phyloP scores from a whole-genome alignment of 2,113 vertebrate genomes.

The Ranitomeya imitator region DNA sequence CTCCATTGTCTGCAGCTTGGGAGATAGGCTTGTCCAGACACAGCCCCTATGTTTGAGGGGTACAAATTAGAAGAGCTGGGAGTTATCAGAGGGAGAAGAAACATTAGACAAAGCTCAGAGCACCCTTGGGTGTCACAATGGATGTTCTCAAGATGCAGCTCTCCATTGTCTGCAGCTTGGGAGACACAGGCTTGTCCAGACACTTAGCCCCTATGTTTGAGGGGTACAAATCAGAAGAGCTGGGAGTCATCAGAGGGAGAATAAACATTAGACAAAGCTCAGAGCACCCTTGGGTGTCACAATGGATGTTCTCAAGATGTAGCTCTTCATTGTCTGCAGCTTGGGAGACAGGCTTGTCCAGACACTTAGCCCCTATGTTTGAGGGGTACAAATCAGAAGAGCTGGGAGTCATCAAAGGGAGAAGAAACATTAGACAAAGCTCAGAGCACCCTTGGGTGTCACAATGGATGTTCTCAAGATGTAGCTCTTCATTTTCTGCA shows the following conservation, averaged over 20 bases:
- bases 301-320: too few relatives aligned
- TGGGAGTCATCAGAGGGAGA: too few relatives aligned
- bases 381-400: too few relatives aligned
- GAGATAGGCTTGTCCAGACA: not conserved
- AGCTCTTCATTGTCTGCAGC: too few relatives aligned
- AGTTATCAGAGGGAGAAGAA: not conserved
- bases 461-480: too few relatives aligned
- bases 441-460: too few relatives aligned
- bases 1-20: not conserved
- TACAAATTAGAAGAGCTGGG: not conserved
- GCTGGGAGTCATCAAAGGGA: too few relatives aligned
- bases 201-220: not conserved
- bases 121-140: too few relatives aligned
- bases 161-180: not conserved
- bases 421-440: not conserved
- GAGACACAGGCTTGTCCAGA: not conserved
- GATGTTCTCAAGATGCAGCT: not conserved
- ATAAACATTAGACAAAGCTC: not conserved
- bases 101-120: too few relatives aligned
- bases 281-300: not conserved
- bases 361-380: too few relatives aligned
- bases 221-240: not conserved
- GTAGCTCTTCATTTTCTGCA: too few relatives aligned
- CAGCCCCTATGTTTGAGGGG: not conserved
- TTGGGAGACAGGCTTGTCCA: too few relatives aligned